phyloP scores from a whole-genome alignment of 1,140 invertebrate species.

The Manduca sexta region DNA sequence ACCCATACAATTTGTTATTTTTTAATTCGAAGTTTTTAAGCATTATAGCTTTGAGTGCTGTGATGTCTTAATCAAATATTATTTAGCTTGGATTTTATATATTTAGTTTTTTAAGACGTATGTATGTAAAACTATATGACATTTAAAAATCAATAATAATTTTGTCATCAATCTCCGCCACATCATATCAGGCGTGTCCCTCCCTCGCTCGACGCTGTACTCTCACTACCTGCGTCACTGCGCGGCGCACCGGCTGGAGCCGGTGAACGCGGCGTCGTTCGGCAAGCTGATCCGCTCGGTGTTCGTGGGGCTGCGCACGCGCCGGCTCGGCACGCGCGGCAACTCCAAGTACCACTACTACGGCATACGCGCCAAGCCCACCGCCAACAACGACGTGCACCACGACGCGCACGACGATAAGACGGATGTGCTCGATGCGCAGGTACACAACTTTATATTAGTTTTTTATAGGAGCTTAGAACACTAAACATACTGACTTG shows the following conservation, averaged over 20 bases:
- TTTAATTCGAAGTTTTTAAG: too few relatives aligned
- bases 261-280: slow-evolving; percentile 99
- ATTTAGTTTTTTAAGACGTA: too few relatives aligned
- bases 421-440: slow-evolving; percentile 20
- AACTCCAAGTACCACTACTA: slow-evolving; percentile 99
- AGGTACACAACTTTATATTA: slow-evolving; percentile 10
- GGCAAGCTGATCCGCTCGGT: slow-evolving; percentile 99
- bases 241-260: slow-evolving; percentile 94
- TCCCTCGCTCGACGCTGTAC: slow-evolving; percentile 96
- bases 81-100: too few relatives aligned
- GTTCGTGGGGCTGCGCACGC: slow-evolving; percentile 94
- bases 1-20: too few relatives aligned
- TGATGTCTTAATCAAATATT: too few relatives aligned
- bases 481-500: background rate
- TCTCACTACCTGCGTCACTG: slow-evolving; percentile 97
- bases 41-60: too few relatives aligned
- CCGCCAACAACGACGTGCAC: slow-evolving; percentile 57
- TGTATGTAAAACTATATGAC: too few relatives aligned
- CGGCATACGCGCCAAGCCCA: slow-evolving; percentile 97
- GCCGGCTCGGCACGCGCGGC: slow-evolving; percentile 96
- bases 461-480: background rate
- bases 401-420: too few relatives aligned
- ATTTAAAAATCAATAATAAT: too few relatives aligned
- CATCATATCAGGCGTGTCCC: slow-evolving; percentile 85
- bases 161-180: too few relatives aligned